A percentile compares a stretch with the other conserved stretches of the same genome.
phyloP scores from a whole-genome alignment of 1,140 invertebrate genomes.

The Drosophila azteca region DNA sequence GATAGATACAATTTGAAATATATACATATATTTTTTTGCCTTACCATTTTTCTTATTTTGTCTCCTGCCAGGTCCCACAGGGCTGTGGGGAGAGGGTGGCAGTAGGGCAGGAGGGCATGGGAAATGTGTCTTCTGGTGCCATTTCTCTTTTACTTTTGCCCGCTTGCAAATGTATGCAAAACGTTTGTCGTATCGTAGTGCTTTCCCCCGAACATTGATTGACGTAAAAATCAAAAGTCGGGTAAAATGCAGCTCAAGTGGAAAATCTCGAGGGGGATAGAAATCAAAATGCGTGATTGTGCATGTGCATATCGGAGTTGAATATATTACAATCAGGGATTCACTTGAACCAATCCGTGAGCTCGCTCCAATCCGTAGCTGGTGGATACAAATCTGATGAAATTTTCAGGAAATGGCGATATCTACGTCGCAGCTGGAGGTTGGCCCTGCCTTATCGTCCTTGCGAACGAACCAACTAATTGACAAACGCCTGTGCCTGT shows the following conservation, averaged over 20 bases:
- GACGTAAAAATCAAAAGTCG: slow-evolving; percentile 43
- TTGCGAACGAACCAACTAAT: slow-evolving; percentile 57
- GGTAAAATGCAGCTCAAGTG: slow-evolving; percentile 20
- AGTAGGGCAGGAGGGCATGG: too few species aligned
- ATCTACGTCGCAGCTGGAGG: slow-evolving; percentile 17
- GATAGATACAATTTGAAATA: slow-evolving; percentile 15
- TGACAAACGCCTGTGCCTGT: slow-evolving; percentile 53
- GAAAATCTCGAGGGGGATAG: slow-evolving; percentile 7
- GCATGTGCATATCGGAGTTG: slow-evolving; percentile 7
- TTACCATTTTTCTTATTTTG: background rate
- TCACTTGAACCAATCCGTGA: background rate
- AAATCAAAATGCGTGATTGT: slow-evolving; percentile 12
- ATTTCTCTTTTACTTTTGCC: slow-evolving; percentile 4
- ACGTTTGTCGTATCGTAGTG: slow-evolving; percentile 8
- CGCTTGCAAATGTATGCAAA: slow-evolving; percentile 24
- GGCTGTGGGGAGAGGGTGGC: too few species aligned
- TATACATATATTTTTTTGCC: slow-evolving; percentile 20
- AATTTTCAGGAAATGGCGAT: slow-evolving; percentile 2
- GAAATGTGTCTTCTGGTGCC: slow-evolving; percentile 1
- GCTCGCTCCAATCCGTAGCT: too few species aligned
- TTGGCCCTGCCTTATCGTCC: background rate
- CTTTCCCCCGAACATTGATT: slow-evolving; percentile 24
- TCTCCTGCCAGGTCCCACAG: background rate
- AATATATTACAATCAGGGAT: background rate
- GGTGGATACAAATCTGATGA: background rate